Evolutionary conservation across 2,797 vertebrate species (phyloP), one percentile per base, ranked within the genome.

Genomic region (Falco biarmicus): DNA sequence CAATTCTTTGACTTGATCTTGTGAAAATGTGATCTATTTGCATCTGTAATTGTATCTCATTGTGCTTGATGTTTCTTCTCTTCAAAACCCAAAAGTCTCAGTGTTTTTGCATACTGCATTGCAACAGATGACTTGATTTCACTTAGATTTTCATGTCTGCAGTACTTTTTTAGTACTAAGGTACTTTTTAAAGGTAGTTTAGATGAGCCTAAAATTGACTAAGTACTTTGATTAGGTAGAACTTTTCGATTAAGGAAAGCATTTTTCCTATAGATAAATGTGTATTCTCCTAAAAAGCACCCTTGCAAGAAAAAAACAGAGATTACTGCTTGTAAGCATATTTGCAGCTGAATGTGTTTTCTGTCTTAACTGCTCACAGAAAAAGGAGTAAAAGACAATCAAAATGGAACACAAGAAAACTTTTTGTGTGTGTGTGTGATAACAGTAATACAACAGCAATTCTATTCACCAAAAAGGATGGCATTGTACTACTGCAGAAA

Each of bases 381-480:
- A 12, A 54, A 53, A 88, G 16, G 14, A 96, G 74, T 85, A 84
- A 89, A 94, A 93, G 63, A 32, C 39, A 77, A 83, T 93, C 48
- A 86, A 54, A 97, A 77, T 60, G 20, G 28, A 94, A 95, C n/a
- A 73, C 9, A 84, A 80, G 50, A 87, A 95, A 95, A 39, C 34
- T 71, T 90, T 94, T 94, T 51, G 81, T n/a, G 93, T 47, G 75
- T 74, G 59, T 31, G 5, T 87, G 19, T 83, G n/a, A 60, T 93
- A 95, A 94, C 50, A 21, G 13, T 45, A 95, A 87, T 82, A 68
- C 28, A 83, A 71, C 26, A 79, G 34, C 43, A 94, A 45, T 95
- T 95, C 26, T 24, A 25, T 92, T 96, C 64, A 61, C 60, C 64
- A 41, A 87, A 97, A 97, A 84, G 20, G 5, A 91, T 85, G 63